Evolutionary conservation across 2,113 vertebrate species (phyloP).

Genomic region (Dicentrarchus labrax): DNA sequence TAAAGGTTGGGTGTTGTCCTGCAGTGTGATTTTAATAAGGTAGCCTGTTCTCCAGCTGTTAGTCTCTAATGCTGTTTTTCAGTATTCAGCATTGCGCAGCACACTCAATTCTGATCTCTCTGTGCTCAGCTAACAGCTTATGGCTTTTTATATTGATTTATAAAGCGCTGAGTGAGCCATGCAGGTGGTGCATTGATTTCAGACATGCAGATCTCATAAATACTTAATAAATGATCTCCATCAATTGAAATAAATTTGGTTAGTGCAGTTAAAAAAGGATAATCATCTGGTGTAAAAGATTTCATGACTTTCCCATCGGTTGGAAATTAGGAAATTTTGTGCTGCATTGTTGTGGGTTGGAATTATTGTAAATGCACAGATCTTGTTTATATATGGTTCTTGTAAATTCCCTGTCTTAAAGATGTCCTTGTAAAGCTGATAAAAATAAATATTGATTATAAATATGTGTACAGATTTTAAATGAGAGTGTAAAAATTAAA

Average conservation of each 20-base stretch:
- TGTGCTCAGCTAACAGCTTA: slow-evolving; percentile 19
- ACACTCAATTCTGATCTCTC: background rate
- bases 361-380: background rate
- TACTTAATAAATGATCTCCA: slow-evolving; percentile 14
- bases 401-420: background rate
- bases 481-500: no score
- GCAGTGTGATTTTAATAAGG: slow-evolving; percentile 46
- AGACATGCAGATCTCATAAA: slow-evolving; percentile 28
- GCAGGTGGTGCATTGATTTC: background rate
- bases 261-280: background rate
- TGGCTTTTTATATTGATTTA: slow-evolving; percentile 30
- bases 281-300: background rate
- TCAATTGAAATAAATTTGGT: slow-evolving; percentile 13
- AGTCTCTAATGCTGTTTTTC: background rate
- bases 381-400: background rate
- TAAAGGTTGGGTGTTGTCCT: slow-evolving; percentile 7
- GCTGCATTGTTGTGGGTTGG: background rate
- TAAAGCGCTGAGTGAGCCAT: slow-evolving; percentile 9
- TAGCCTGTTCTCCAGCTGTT: background rate
- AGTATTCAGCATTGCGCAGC: background rate
- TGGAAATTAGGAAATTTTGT: background rate
- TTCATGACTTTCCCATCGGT: background rate
- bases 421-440: no score
- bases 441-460: background rate
- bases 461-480: background rate